phyloP scores from a whole-genome alignment of 2,888 invertebrate species.

The Drosophila neoperkinsi region DNA sequence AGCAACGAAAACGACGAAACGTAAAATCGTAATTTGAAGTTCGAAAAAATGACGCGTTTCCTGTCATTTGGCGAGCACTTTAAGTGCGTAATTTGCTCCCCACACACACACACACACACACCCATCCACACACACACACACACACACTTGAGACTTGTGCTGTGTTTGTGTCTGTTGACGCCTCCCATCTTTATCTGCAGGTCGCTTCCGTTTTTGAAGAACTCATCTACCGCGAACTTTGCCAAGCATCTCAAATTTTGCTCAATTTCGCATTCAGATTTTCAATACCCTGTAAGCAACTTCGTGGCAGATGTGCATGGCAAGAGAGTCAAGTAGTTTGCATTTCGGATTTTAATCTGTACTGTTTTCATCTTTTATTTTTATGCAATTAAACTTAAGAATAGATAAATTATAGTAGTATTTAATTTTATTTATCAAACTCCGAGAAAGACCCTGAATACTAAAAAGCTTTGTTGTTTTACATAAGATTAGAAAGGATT shows the following conservation, averaged over 20 bases:
- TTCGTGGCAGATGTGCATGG: background rate
- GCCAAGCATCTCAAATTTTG: slow-evolving; percentile 37
- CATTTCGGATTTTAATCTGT: background rate
- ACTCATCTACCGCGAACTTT: slow-evolving; percentile 57
- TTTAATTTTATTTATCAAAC: background rate
- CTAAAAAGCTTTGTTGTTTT: background rate
- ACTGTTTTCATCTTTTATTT: background rate
- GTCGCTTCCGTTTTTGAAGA: slow-evolving; percentile 69
- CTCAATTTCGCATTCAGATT: slow-evolving; percentile 49
- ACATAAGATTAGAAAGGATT: background rate
- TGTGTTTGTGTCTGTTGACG: slow-evolving; percentile 63
- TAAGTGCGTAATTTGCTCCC: slow-evolving; percentile 82
- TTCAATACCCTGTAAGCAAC: slow-evolving; percentile 28
- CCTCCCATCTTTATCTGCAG: slow-evolving; percentile 63
- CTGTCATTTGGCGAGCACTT: slow-evolving; percentile 82
- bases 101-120: slow-evolving; percentile 49
- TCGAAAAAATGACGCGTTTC: slow-evolving; percentile 82
- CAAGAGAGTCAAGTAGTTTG: background rate
- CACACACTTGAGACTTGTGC: slow-evolving; percentile 25
- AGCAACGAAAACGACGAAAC: slow-evolving; percentile 65
- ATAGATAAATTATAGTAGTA: background rate
- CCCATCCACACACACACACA: slow-evolving; percentile 7
- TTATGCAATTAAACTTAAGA: background rate
- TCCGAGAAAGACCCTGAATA: background rate
- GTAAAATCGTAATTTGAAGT: slow-evolving; percentile 80